Evolutionary conservation across 2,888 invertebrate genomes (phyloP).

Genomic region (Nomada fucata): DNA sequence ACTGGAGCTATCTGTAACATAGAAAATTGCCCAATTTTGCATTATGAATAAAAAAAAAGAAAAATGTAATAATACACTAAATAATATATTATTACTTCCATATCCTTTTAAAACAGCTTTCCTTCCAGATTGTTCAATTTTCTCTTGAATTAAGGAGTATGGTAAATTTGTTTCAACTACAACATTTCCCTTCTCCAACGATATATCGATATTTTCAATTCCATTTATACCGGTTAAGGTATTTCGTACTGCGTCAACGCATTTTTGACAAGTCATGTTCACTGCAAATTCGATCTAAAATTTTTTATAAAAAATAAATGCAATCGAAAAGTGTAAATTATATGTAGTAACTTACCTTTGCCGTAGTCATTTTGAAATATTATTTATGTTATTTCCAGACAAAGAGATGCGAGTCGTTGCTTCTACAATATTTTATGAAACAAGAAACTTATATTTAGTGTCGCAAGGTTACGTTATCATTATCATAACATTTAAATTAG

Average conservation of each 20-base stretch:
- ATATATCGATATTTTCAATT: conserved; percentile 85
- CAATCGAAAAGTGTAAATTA: conserved; percentile 11
- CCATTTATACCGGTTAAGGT: conserved; percentile 83
- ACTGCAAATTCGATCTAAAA: conserved; percentile 88
- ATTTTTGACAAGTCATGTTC: conserved; percentile 87
- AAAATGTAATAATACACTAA: not conserved
- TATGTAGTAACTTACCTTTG: conserved; percentile 57
- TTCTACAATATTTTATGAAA: not conserved
- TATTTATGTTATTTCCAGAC: not conserved
- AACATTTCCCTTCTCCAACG: conserved; percentile 88
- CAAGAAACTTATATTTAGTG: not conserved
- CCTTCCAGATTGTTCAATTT: conserved; percentile 87
- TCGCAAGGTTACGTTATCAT: conserved; percentile 33
- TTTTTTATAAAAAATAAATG: not conserved
- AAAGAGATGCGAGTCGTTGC: not conserved
- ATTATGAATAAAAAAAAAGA: not conserved
- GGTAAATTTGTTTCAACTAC: conserved; percentile 89
- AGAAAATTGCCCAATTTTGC: conserved; percentile 40
- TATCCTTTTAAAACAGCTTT: conserved; percentile 92
- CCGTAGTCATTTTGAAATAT: conserved; percentile 55
- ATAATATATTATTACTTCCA: conserved; percentile 85
- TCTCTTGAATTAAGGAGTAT: conserved; percentile 84
- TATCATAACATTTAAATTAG: not conserved
- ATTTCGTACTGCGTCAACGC: conserved; percentile 85
- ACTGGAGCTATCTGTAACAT: conserved; percentile 84